Conservation (phyloP, 2,113 vertebrate genomes). For the Hydrolagus affinis region DNA sequence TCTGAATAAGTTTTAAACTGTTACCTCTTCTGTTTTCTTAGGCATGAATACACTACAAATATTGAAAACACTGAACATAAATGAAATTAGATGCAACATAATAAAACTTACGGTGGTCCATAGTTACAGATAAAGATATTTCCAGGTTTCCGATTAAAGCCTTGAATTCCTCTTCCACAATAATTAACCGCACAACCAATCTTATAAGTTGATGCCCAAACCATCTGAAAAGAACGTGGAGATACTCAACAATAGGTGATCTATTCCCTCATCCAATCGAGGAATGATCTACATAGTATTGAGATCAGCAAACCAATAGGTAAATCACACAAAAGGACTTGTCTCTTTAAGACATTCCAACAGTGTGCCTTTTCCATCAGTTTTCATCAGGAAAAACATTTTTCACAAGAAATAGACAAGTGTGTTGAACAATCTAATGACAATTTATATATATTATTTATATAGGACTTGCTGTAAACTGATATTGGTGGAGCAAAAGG, state of each 20-base stretch:
- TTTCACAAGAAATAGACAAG: too few species aligned
- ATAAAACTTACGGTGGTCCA: slow-evolving; percentile 23
- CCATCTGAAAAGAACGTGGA: neutral
- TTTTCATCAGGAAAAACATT: too few species aligned
- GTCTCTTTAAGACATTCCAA: neutral
- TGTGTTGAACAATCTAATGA: too few species aligned
- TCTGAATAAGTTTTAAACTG: neutral
- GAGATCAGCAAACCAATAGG: neutral
- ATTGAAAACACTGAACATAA: neutral
- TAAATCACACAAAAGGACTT: neutral
- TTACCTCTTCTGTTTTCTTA: neutral
- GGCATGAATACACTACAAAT: neutral
- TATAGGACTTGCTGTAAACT: too few species aligned
- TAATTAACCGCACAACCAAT: slow-evolving; percentile 10
- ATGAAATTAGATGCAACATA: neutral
- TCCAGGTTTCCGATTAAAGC: neutral
- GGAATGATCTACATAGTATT: neutral
- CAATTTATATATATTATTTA: too few species aligned
- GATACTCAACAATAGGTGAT: neutral
- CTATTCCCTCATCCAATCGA: neutral
- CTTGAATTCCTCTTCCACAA: slow-evolving; percentile 5
- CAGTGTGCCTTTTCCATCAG: neutral
- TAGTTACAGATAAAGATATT: slow-evolving; percentile 22
- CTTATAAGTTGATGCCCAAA: slow-evolving; percentile 19
- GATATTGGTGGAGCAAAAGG: too few species aligned